phyloP scores from a whole-genome alignment of 2,797 vertebrate genomes.

The Holocentrus rufus region DNA sequence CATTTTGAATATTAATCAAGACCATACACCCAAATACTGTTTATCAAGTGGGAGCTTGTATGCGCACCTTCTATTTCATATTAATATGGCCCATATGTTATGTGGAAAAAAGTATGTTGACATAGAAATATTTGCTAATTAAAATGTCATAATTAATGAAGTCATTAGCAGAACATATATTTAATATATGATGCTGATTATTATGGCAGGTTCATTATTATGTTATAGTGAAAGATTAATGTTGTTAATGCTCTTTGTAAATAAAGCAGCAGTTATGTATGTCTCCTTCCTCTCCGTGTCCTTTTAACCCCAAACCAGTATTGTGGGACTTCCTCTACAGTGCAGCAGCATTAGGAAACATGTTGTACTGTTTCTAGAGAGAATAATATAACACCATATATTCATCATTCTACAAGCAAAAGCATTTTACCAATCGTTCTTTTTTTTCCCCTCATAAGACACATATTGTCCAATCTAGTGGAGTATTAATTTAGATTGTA shows the following conservation, averaged over 20 bases:
- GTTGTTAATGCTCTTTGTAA: background rate
- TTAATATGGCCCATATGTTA: constrained; percentile 4
- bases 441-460: no score
- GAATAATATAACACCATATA: background rate
- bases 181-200: constrained; percentile 42
- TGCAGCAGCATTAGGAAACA: constrained; percentile 6
- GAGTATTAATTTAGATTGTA: background rate
- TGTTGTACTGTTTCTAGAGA: constrained; percentile 6
- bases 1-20: no score
- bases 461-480: no score
- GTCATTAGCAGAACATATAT: constrained; percentile 35
- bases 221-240: constrained; percentile 2
- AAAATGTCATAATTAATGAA: constrained; percentile 21
- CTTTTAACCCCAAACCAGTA: constrained; percentile 12
- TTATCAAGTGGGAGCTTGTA: no score
- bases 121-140: constrained; percentile 9
- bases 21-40: no score
- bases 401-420: constrained; percentile 10
- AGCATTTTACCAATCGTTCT: background rate
- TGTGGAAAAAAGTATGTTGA: background rate
- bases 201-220: constrained; percentile 39
- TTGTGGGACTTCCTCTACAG: constrained; percentile 24
- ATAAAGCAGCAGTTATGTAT: constrained; percentile 1
- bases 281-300: constrained; percentile 8
- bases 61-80: background rate